Conservation (phyloP, 2,797 vertebrate species). For the Astyanax mexicanus region DNA sequence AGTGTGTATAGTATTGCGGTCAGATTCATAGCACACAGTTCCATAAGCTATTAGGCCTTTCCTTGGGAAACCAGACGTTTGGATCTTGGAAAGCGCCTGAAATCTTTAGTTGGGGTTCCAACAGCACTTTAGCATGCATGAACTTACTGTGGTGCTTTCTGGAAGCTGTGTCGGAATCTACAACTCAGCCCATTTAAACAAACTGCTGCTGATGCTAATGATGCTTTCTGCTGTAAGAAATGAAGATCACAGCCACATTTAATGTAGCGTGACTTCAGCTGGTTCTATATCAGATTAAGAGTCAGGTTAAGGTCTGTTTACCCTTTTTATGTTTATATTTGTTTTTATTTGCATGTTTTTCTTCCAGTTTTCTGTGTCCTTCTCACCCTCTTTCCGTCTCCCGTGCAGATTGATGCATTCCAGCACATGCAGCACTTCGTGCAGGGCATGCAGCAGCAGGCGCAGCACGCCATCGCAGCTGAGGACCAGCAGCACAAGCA, state of each 20-base stretch:
- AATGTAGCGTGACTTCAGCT: neutral
- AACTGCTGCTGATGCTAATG: neutral
- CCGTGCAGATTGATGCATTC: constrained; percentile 92
- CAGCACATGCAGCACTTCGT: constrained; percentile 99
- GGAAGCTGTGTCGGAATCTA: neutral
- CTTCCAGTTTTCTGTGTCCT: neutral
- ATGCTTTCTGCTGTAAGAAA: too few relatives aligned
- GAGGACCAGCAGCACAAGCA: constrained; percentile 97
- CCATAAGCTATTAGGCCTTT: neutral
- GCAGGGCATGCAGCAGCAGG: constrained; percentile 95
- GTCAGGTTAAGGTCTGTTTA: neutral
- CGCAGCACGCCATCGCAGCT: constrained; percentile 90
- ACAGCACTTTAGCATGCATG: neutral
- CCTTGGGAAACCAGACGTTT: neutral
- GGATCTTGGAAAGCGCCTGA: neutral
- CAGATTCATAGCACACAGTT: neutral
- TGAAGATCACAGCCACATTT: too few relatives aligned
- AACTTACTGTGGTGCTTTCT: neutral
- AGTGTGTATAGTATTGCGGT: neutral
- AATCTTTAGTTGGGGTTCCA: neutral
- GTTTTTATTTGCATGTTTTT: neutral
- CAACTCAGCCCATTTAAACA: neutral
- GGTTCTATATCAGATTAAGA: neutral
- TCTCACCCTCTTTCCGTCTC: constrained; percentile 13
- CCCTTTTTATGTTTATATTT: too few relatives aligned